phyloP scores from a whole-genome alignment of 2,113 vertebrate genomes.

The Heterochromis multidens region DNA sequence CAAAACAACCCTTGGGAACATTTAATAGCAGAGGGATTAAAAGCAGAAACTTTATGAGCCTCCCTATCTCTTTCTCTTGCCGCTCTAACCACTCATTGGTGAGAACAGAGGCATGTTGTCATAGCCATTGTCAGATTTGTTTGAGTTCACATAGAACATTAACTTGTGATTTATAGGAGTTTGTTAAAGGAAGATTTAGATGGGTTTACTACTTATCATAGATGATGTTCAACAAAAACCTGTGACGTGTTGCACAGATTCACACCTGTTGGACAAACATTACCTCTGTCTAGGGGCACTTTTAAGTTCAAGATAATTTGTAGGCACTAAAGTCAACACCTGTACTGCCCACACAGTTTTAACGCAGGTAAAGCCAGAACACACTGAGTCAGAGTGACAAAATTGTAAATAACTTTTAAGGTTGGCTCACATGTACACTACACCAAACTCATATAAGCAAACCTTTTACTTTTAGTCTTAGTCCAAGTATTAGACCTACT shows the following conservation, averaged over 20 bases:
- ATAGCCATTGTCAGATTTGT: constrained; percentile 6
- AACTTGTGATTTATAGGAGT: constrained; percentile 31
- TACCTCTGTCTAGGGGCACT: not conserved
- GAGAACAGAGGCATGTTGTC: not conserved
- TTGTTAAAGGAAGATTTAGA: not conserved
- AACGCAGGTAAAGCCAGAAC: not conserved
- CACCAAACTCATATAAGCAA: not conserved
- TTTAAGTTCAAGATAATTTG: not conserved
- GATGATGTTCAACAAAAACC: not conserved
- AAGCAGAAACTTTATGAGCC: constrained; percentile 4
- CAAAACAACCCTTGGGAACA: not conserved
- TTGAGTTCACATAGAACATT: constrained; percentile 47
- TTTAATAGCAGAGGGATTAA: not conserved
- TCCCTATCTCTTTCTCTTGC: not conserved
- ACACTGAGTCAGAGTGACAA: not conserved
- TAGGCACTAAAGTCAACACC: not conserved
- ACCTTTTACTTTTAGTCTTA: not conserved
- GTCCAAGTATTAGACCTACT: not conserved
- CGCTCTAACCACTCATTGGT: not conserved
- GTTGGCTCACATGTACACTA: not conserved
- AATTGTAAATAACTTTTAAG: not conserved
- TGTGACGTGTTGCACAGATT: not conserved
- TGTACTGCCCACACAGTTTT: not conserved
- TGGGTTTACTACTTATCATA: not conserved
- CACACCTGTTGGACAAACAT: constrained; percentile 10